These are phyloP conservation scores for Lamellibrachia luymesi DNA, from an alignment of 1,140 invertebrate species.

Conservation along the genomic window DNA sequence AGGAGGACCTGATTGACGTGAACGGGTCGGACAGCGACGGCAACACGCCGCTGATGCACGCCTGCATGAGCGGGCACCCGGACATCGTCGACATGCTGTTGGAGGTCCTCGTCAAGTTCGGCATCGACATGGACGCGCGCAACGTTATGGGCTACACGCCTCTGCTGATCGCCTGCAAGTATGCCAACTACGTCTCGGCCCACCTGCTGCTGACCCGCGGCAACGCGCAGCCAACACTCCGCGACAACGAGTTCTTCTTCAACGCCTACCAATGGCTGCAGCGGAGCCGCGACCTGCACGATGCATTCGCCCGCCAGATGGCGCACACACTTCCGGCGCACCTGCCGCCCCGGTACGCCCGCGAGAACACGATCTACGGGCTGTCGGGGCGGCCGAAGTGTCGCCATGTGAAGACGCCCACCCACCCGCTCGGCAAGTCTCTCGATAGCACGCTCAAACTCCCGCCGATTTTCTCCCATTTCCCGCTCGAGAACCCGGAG, in stretches of 20 bases:
- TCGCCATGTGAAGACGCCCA: constrained; percentile 29
- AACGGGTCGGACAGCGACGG: constrained; percentile 52
- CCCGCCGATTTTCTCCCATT: neutral
- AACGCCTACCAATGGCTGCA: constrained; percentile 48
- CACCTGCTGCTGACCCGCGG: constrained; percentile 41
- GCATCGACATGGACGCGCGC: constrained; percentile 43
- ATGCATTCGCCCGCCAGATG: constrained; percentile 15
- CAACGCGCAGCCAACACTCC: constrained; percentile 40
- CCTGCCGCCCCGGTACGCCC: constrained; percentile 32
- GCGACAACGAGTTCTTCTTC: constrained; percentile 45
- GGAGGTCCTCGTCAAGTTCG: constrained; percentile 41
- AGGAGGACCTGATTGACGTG: constrained; percentile 46
- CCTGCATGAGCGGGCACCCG: constrained; percentile 43
- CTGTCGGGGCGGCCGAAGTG: constrained; percentile 27
- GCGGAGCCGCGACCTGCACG: neutral
- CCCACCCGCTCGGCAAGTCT: constrained; percentile 24
- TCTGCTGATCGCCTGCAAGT: constrained; percentile 46
- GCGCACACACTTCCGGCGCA: constrained; percentile 24
- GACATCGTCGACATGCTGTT: constrained; percentile 38
- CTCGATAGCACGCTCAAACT: constrained; percentile 12
- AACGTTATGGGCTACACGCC: constrained; percentile 51
- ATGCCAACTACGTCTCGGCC: constrained; percentile 47
- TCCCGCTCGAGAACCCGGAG: constrained; percentile 19
- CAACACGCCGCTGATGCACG: constrained; percentile 48
- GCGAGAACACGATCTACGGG: constrained; percentile 46